Evolutionary conservation across 2,888 invertebrate genomes (phyloP).

Genomic region (Ellobium chinense): DNA sequence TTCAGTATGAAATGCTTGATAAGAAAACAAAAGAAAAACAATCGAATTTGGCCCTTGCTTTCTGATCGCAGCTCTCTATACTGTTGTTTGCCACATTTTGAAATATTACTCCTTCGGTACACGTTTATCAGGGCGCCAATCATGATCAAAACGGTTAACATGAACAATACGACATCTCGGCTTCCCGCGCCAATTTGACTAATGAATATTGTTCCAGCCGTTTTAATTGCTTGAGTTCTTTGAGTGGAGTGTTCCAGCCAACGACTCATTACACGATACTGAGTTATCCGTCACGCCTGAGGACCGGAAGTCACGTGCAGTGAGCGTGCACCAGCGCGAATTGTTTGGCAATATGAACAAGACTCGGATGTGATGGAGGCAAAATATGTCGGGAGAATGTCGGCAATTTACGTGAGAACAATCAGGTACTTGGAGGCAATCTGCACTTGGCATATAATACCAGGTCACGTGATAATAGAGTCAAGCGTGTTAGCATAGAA

Average conservation of each 20-base stretch:
- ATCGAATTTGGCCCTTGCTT: no score
- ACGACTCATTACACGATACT: slow-evolving; percentile 34
- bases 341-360: slow-evolving; percentile 39
- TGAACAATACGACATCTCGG: no score
- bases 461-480: no score
- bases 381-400: slow-evolving; percentile 14
- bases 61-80: no score
- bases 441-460: slow-evolving; percentile 7
- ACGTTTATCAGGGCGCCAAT: no score
- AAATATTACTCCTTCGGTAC: no score
- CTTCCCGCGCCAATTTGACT: not conserved
- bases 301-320: slow-evolving; percentile 22
- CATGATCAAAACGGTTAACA: no score
- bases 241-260: not conserved
- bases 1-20: no score
- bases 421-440: not conserved
- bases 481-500: not conserved
- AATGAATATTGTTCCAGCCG: slow-evolving; percentile 14
- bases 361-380: slow-evolving; percentile 15
- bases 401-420: slow-evolving; percentile 21
- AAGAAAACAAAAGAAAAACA: no score
- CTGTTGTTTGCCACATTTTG: no score
- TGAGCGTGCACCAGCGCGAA: slow-evolving; percentile 12
- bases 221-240: slow-evolving; percentile 30
- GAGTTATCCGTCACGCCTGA: slow-evolving; percentile 32